Evolutionary conservation across 1,140 invertebrate species (phyloP), one percentile per base, ranked within the genome.

Genomic region (Drosophila punjabiensis): DNA sequence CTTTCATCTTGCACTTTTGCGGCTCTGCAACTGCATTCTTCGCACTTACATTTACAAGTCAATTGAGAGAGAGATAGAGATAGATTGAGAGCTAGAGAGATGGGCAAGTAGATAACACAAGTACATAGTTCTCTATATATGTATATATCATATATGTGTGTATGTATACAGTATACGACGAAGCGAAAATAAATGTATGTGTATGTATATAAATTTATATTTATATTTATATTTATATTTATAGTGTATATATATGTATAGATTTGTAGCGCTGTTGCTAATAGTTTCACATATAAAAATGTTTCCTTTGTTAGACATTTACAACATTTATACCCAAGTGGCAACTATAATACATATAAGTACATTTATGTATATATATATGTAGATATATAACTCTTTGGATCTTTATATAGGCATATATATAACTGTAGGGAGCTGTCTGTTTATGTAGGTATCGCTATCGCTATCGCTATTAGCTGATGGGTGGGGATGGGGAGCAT

Each of bases 291-390:
- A 80, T 79, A 81, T 70, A 59, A 79, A 71, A 74, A 74, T 71
- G 75, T 58, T 52, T 76, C 47, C 62, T 76, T 69, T 41, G 50
- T 69, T 80, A 62, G 80, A 88, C 84, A 88, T 84, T 88, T 88
- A 88, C 84, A 87, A 88, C 73, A 70, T 70, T 70, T 76, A 84
- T 82, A 74, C 70, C 67, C 63, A 76, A 79, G 60, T 85, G 77
- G 81, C 65, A 82, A 76, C 79, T 87, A 88, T 88, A 87, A 82
- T 82, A 88, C 86, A 88, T 88, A 67, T 76, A 75, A 69, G 62
- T 78, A 69, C 71, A 55, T 77, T 56, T 68, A 65, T 76, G 50
- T 82, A 32, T 71, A 74, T 63, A 79, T 67, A 52, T 63, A 43
- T 73, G 62, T 64, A 79, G 37, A 53, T 64, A 76, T 69, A 78